Evolutionary conservation across 2,797 vertebrate genomes (phyloP), one percentile per base, ranked within the genome.

Genomic region (Rhynchonycteris naso): DNA sequence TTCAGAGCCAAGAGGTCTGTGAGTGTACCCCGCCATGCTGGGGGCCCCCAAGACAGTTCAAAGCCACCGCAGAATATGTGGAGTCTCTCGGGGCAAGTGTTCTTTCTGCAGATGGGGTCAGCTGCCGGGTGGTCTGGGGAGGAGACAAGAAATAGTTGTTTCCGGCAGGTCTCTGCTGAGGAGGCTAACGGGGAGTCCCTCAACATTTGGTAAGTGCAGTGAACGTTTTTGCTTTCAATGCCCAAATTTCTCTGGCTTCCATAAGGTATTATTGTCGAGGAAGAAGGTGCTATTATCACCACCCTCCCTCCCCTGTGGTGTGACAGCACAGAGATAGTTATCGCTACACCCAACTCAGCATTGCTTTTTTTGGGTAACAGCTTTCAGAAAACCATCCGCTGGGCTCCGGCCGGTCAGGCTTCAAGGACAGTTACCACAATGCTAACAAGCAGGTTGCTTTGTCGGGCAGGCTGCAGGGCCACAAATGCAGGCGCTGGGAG

Each of bases 201-300:
- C 91, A 58, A 30, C 35, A 1, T 86, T 95, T 91, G 96, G 79
- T 96, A 95, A 98, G 92, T 86, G 85, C 72, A 13, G 50, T 59
- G 83, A 91, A 8, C 7, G 16, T 92, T 0, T 97, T 97, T 30
- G 33, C 96, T 97, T 95, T 11, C 56, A 4, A 14, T 93, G 59
- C 95, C 96, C 82, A 86, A 82, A 0, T 58, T 92, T 61, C 76
- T 96, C 86, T 74, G 61, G 10, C 95, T 97, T 96, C 93, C 43
- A 92, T 76, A 28, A 80, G 56, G 61, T 94, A 38, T 63, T 83
- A 59, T 94, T 96, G 61, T 52, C 63, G 54, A 92, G 74, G 96
- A 95, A 96, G 97, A 88, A 95, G 66, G 3, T 96, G 90, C 35
- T 52, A 65, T 33, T 43, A 3, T 92, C 22, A 0, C 43, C 63